A percentile compares a stretch with the other conserved stretches of the same genome.
Evolutionary conservation across 2,113 vertebrate species (phyloP).

Genomic region (Ellobius talpinus): DNA sequence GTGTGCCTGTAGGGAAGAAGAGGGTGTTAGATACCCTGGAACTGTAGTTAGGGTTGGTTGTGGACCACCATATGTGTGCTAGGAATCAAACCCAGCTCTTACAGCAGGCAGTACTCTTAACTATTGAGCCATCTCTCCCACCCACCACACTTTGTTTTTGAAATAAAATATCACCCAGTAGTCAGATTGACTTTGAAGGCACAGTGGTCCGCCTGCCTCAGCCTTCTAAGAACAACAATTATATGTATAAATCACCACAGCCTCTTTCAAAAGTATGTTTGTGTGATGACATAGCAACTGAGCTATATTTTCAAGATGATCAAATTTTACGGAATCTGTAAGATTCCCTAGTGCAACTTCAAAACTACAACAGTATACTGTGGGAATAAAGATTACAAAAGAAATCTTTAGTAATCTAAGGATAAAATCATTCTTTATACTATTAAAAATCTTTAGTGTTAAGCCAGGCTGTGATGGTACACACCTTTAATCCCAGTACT

Average conservation of each 20-base stretch:
- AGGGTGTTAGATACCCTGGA: neutral
- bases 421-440: neutral
- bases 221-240: neutral
- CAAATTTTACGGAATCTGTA: neutral
- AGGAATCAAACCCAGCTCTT: neutral
- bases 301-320: neutral
- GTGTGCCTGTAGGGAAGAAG: neutral
- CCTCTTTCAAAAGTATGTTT: neutral
- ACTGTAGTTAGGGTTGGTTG: neutral
- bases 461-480: no score
- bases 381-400: neutral
- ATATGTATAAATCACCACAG: neutral
- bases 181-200: neutral
- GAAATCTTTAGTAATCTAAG: neutral
- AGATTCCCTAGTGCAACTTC: neutral
- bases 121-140: no score
- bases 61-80: neutral
- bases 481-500: no score
- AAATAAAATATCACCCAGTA: neutral
- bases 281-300: neutral
- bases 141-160: neutral
- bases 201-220: neutral
- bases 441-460: neutral
- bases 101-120: neutral
- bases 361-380: neutral